A percentile compares a stretch with the other conserved stretches of the same genome.
Conservation (phyloP, 2,113 vertebrate species). For the Ardeotis arabs region DNA sequence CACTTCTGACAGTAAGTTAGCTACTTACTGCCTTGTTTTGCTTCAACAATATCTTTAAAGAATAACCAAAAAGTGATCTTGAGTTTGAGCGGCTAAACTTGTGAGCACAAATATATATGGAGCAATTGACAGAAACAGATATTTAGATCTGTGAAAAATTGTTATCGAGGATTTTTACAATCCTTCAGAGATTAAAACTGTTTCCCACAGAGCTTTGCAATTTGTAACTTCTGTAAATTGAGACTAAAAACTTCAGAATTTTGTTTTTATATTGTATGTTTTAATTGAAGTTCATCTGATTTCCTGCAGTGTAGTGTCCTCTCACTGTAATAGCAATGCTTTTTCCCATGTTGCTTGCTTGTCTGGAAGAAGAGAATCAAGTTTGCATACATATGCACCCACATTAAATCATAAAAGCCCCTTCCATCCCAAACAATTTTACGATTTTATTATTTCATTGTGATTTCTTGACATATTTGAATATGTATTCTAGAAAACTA, state of each 20-base stretch:
- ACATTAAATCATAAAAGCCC: neutral
- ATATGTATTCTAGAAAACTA: neutral
- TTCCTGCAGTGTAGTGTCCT: neutral
- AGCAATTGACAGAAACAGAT: neutral
- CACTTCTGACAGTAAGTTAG: neutral
- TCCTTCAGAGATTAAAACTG: neutral
- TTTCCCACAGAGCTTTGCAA: neutral
- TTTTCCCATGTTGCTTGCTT: neutral
- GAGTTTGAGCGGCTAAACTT: neutral
- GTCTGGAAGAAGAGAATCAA: neutral
- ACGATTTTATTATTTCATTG: neutral
- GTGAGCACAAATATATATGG: neutral
- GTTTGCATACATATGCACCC: rapidly evolving
- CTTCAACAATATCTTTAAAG: neutral
- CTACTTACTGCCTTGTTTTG: neutral
- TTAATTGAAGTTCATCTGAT: neutral
- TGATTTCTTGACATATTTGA: neutral
- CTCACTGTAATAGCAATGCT: neutral
- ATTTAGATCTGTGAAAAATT: neutral
- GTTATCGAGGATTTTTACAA: neutral
- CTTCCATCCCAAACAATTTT: no score
- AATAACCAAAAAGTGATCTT: neutral
- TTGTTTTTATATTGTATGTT: neutral
- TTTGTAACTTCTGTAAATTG: neutral
- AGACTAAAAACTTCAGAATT: neutral